These are phyloP conservation scores for Myxocyprinus asiaticus DNA, from an alignment of 2,113 vertebrate genomes.

Conservation along the genomic window DNA sequence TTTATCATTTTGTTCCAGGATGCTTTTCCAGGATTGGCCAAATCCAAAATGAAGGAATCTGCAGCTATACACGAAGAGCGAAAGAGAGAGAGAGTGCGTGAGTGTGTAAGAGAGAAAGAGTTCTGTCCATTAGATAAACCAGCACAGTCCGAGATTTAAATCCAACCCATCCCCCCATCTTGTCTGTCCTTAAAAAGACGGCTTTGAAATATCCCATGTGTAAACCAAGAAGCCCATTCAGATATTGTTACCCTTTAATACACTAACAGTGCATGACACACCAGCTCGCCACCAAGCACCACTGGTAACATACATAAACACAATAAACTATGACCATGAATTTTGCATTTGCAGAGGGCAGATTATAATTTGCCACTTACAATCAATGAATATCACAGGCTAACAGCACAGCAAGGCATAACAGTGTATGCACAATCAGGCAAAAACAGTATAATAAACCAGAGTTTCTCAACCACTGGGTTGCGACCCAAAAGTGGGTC, in stretches of 20 bases:
- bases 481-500: too few relatives aligned
- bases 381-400: not conserved
- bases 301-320: not conserved
- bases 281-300: not conserved
- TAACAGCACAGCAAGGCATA: not conserved
- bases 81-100: not conserved
- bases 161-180: conserved; percentile 50
- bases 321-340: not conserved
- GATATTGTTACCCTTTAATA: not conserved
- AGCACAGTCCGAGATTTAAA: conserved; percentile 51
- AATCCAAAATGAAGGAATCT: not conserved
- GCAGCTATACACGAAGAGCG: not conserved
- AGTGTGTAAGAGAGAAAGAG: conserved; percentile 17
- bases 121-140: conserved; percentile 44
- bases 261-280: not conserved
- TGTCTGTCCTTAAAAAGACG: not conserved
- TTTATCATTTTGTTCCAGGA: conserved; percentile 41
- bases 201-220: not conserved
- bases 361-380: not conserved
- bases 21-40: conserved; percentile 14
- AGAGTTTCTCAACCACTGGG: too few relatives aligned
- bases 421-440: too few relatives aligned
- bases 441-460: too few relatives aligned
- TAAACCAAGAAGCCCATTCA: conserved; percentile 12
- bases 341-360: not conserved